Conservation (phyloP, 2,888 invertebrate species). For the Herminia tarsipennalis region DNA sequence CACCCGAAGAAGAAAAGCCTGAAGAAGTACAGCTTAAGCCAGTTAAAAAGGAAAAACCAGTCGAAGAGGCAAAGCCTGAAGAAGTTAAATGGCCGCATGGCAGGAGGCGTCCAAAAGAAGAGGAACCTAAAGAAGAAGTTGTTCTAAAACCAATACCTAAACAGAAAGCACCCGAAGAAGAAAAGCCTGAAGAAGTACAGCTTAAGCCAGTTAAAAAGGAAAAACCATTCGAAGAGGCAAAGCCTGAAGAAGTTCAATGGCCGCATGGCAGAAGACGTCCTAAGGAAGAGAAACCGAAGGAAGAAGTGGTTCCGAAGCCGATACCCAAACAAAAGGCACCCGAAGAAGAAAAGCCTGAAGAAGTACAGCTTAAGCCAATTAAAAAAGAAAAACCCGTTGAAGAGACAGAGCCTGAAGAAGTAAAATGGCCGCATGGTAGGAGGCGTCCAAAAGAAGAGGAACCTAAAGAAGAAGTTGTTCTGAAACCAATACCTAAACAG, state of each 20-base stretch:
- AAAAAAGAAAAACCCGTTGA: slow-evolving; percentile 39
- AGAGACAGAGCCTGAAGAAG: slow-evolving; percentile 28
- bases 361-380: slow-evolving; percentile 64
- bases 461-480: slow-evolving; percentile 41
- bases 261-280: slow-evolving; percentile 15
- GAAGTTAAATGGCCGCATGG: slow-evolving; percentile 51
- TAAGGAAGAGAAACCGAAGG: slow-evolving; percentile 51
- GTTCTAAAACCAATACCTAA: slow-evolving; percentile 63
- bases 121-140: slow-evolving; percentile 51
- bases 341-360: slow-evolving; percentile 57
- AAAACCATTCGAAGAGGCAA: slow-evolving; percentile 51
- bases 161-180: slow-evolving; percentile 54
- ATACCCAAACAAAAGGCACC: slow-evolving; percentile 41
- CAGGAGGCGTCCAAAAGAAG: slow-evolving; percentile 48
- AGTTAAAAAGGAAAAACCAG: slow-evolving; percentile 45
- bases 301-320: slow-evolving; percentile 57
- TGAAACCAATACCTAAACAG: slow-evolving; percentile 48
- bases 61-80: slow-evolving; percentile 60
- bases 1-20: slow-evolving; percentile 81
- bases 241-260: slow-evolving; percentile 33
- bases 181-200: slow-evolving; percentile 65
- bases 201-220: slow-evolving; percentile 45
- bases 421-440: slow-evolving; percentile 5
- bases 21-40: slow-evolving; percentile 74
- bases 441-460: slow-evolving; percentile 48